Conservation (phyloP, 2,113 vertebrate genomes). For the Tympanuchus pallidicinctus region DNA sequence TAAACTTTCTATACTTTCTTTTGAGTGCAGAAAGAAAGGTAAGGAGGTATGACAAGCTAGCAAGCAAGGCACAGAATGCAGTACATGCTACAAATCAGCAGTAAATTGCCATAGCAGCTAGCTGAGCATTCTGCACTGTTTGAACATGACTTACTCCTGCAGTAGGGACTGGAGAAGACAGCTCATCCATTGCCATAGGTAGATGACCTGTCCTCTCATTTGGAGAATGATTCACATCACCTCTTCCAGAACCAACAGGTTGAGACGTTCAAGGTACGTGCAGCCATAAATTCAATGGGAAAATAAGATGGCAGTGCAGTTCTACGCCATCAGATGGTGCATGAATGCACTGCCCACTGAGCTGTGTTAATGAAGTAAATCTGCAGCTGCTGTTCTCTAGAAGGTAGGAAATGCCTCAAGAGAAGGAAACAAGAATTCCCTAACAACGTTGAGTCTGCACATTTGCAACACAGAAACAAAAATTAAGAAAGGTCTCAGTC, state of each 20-base stretch:
- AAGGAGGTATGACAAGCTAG: neutral
- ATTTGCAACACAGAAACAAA: neutral
- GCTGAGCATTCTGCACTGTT: neutral
- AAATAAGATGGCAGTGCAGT: neutral
- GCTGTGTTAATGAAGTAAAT: neutral
- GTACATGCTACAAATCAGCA: neutral
- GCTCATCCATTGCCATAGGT: neutral
- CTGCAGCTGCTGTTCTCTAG: neutral
- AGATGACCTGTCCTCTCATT: neutral
- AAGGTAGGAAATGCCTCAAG: neutral
- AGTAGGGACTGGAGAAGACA: neutral
- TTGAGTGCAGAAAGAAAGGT: neutral
- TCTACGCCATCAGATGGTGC: neutral
- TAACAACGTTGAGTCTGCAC: neutral
- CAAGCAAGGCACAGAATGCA: neutral
- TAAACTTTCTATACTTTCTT: neutral
- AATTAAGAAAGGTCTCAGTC: neutral
- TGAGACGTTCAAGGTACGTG: fast-evolving
- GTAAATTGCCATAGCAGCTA: neutral
- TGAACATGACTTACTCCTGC: neutral
- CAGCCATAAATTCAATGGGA: neutral
- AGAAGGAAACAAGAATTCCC: neutral
- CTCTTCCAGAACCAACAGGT: neutral
- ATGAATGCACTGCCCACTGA: neutral
- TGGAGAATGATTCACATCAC: neutral